These are phyloP conservation scores for Sinohyriopsis cumingii DNA, from an alignment of 2,888 invertebrate species.

Conservation along the genomic window DNA sequence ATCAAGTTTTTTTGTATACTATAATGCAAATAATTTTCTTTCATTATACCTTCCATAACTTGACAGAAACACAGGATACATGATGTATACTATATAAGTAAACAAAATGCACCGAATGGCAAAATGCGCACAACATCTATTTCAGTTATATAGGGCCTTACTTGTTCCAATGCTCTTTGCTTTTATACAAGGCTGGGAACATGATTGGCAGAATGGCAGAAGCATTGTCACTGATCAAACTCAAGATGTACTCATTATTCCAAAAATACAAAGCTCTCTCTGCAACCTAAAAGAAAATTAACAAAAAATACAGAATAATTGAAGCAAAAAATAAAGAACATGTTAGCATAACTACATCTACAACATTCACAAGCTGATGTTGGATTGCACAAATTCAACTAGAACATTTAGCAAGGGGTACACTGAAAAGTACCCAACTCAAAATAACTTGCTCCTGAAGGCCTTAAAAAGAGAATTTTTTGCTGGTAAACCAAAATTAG, in stretches of 20 bases:
- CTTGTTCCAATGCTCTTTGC: slow-evolving; percentile 99
- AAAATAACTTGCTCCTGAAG: too few relatives aligned
- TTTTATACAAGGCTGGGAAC: slow-evolving; percentile 99
- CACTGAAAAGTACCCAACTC: not conserved
- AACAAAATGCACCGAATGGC: too few relatives aligned
- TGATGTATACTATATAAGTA: too few relatives aligned
- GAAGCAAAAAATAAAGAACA: not conserved
- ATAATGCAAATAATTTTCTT: too few relatives aligned
- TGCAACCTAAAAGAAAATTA: slow-evolving; percentile 82
- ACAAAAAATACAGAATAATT: slow-evolving; percentile 6
- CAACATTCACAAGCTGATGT: too few relatives aligned
- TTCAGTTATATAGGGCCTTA: slow-evolving; percentile 42
- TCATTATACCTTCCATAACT: too few relatives aligned
- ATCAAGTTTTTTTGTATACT: too few relatives aligned
- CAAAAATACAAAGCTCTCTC: slow-evolving; percentile 99
- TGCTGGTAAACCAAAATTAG: slow-evolving; percentile 1
- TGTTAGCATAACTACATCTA: too few relatives aligned
- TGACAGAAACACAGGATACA: too few relatives aligned
- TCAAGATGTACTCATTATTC: slow-evolving; percentile 99
- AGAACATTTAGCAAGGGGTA: not conserved
- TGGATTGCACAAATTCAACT: not conserved
- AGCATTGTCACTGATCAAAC: slow-evolving; percentile 98
- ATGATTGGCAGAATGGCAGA: slow-evolving; percentile 99
- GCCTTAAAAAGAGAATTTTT: too few relatives aligned
- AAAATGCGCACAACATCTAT: not conserved